Evolutionary conservation across 2,113 vertebrate species (phyloP), one percentile per base, ranked within the genome.

Genomic region (Manacus vitellinus): DNA sequence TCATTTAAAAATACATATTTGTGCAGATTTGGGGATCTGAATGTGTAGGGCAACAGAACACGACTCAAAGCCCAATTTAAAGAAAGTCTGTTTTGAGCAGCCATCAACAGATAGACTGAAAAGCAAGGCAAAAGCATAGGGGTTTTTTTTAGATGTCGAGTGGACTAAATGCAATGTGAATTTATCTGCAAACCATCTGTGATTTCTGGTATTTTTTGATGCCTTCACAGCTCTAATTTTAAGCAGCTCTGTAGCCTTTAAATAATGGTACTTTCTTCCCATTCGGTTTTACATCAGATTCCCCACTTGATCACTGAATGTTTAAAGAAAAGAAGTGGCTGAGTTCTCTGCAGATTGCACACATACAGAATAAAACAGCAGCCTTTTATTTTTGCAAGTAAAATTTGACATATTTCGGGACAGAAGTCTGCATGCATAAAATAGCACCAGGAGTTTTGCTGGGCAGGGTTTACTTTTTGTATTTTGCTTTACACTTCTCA

Each of bases 211-310:
- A 97, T 96, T 97, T 97, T 97, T 97, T 96, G 85, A 81, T 97
- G 97, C 95, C 95, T 98, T 98, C 97, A 65, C 98, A 97, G 93
- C 96, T 98, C 98, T 98, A 98, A 98, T 98, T 98, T 98, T 98
- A 98, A 98, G 97, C 97, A 95, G 97, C 97, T 97, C 97, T 96
- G 97, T 97, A 96, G 97, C 96, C 97, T 98, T 98, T 97, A 98
- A 98, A 98, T 98, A 98, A 98, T 97, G 97, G 97, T 97, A 96
- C 96, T 97, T 98, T 97, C 97, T 96, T 97, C 96, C 94, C 71
- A 33, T 98, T 97, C 1, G 89, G 93, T 96, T 97, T 95, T 96
- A 95, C 96, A 97, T 96, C 96, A 96, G 96, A 96, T 97, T 97
- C 97, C 92, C 62, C 94, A 72, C 96, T 97, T 93, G 95, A 97